Evolutionary conservation across 2,888 invertebrate genomes (phyloP).

Genomic region (Pomacea canaliculata): DNA sequence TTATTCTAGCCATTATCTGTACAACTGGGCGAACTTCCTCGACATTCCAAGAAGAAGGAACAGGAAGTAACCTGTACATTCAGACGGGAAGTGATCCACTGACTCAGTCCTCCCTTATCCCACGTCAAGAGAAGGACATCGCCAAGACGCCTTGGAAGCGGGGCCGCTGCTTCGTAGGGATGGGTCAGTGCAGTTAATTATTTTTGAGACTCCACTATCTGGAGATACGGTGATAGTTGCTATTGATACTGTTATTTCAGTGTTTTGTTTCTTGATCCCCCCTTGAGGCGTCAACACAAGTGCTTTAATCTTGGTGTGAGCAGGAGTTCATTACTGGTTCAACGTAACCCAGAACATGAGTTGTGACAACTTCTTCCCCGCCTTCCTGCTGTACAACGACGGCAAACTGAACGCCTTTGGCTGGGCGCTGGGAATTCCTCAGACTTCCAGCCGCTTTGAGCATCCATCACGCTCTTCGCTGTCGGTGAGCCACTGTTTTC

Average conservation of each 20-base stretch:
- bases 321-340: constrained; percentile 59
- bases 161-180: constrained; percentile 63
- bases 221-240: too few relatives aligned
- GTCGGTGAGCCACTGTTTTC: background rate
- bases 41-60: constrained; percentile 44
- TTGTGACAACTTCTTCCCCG: constrained; percentile 53
- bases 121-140: constrained; percentile 45
- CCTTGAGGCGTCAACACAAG: too few relatives aligned
- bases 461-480: constrained; percentile 26
- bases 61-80: constrained; percentile 58
- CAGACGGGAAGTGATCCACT: constrained; percentile 58
- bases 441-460: constrained; percentile 32
- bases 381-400: constrained; percentile 58
- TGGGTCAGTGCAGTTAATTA: constrained; percentile 49
- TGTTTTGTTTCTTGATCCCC: too few relatives aligned
- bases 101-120: constrained; percentile 31
- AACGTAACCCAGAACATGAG: constrained; percentile 44
- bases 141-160: constrained; percentile 53
- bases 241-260: too few relatives aligned
- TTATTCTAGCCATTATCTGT: constrained; percentile 52
- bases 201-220: background rate
- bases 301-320: too few relatives aligned
- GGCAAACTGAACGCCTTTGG: constrained; percentile 57
- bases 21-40: constrained; percentile 42
- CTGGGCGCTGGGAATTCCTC: constrained; percentile 43